Evolutionary conservation across 2,888 invertebrate species (phyloP).

Genomic region (Melanostoma scalare): DNA sequence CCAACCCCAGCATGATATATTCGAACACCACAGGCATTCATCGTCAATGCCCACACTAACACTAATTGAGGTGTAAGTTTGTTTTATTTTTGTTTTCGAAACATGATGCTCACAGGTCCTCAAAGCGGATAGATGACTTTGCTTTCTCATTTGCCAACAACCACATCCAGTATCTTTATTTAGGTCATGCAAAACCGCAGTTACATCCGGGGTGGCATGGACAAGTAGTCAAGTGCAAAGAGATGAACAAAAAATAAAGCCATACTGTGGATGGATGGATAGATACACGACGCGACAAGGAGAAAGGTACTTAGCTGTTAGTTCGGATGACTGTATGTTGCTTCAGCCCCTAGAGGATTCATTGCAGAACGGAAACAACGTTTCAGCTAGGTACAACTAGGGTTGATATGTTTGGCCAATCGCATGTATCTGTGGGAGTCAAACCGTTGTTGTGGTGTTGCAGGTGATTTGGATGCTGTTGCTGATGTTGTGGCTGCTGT

Average conservation of each 20-base stretch:
- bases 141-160: conserved; percentile 59
- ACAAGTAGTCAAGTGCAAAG: conserved; percentile 58
- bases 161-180: conserved; percentile 61
- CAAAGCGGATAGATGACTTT: conserved; percentile 36
- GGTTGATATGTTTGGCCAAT: conserved; percentile 79
- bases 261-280: conserved; percentile 23
- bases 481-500: conserved; percentile 75
- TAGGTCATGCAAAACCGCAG: conserved; percentile 62
- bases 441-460: conserved; percentile 73
- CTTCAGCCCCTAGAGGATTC: conserved; percentile 50
- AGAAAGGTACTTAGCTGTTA: conserved; percentile 36
- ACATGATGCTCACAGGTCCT: conserved; percentile 54
- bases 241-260: conserved; percentile 26
- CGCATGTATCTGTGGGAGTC: conserved; percentile 75
- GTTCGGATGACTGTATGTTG: conserved; percentile 54
- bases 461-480: conserved; percentile 74
- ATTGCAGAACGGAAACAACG: conserved; percentile 39
- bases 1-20: conserved; percentile 31
- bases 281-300: conserved; percentile 33
- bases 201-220: conserved; percentile 64
- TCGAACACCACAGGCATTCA: conserved; percentile 47
- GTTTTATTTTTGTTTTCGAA: conserved; percentile 30
- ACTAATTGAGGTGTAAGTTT: conserved; percentile 36
- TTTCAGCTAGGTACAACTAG: conserved; percentile 81
- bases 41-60: conserved; percentile 41